Percentiles rank a stretch among this genome's conserved stretches.
Evolutionary conservation across 2,113 vertebrate species (phyloP).

Genomic region (Scomber colias): DNA sequence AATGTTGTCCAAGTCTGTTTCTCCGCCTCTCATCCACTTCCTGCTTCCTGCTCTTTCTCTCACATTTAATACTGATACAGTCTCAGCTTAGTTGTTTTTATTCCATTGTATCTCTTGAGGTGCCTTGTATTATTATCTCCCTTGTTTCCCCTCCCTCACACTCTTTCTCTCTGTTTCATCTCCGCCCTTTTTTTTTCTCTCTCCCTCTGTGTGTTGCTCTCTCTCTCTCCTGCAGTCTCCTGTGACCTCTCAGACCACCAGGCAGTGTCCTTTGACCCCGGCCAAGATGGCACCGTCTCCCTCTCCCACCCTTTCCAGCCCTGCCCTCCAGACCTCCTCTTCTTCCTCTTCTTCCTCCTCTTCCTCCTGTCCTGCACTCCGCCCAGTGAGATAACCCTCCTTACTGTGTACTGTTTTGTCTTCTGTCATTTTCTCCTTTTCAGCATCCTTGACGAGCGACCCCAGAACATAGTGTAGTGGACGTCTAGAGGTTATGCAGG

Average conservation of each 20-base stretch:
- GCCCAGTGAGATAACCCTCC: conserved; percentile 77
- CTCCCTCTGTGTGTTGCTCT: conserved; percentile 38
- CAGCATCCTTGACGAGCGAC: background rate
- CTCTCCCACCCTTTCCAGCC: conserved; percentile 73
- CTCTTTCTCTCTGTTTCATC: conserved; percentile 17
- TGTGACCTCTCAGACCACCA: conserved; percentile 80
- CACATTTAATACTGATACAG: background rate
- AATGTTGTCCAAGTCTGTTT: background rate
- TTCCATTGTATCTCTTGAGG: background rate
- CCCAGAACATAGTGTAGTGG: background rate
- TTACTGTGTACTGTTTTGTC: conserved; percentile 27
- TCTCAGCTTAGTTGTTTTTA: background rate
- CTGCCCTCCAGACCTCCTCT: conserved; percentile 80
- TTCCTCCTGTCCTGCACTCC: conserved; percentile 73
- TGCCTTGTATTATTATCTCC: conserved; percentile 13
- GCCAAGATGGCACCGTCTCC: conserved; percentile 85
- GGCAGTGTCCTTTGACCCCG: conserved; percentile 80
- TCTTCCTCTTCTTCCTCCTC: conserved; percentile 71
- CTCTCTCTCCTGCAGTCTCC: conserved; percentile 78
- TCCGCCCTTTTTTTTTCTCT: conserved; percentile 15
- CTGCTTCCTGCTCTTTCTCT: conserved; percentile 6
- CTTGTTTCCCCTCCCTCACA: background rate
- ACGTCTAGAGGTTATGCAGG: background rate
- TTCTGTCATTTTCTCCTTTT: conserved; percentile 15
- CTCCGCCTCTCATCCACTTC: conserved; percentile 24